Percentiles rank a stretch among this genome's conserved stretches.
These are phyloP conservation scores for Cryptus armator DNA, from an alignment of 2,888 invertebrate genomes.

Conservation along the genomic window DNA sequence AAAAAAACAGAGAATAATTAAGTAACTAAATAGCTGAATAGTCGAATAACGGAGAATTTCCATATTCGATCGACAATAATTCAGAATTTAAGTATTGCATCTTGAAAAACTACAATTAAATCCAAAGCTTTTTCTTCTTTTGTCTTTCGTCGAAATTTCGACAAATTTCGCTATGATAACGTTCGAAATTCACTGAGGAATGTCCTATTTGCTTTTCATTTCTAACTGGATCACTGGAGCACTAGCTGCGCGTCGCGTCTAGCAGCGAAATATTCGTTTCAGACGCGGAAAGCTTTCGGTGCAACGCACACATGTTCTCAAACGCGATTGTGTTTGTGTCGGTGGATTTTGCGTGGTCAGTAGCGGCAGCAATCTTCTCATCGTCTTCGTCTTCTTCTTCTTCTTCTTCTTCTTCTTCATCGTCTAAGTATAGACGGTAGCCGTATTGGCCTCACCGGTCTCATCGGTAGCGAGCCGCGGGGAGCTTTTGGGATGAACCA, in stretches of 20 bases:
- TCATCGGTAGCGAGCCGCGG: slow-evolving; percentile 37
- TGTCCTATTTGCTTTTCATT: slow-evolving; percentile 18
- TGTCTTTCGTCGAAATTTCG: neutral
- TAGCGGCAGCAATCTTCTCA: slow-evolving; percentile 76
- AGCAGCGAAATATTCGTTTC: slow-evolving; percentile 29
- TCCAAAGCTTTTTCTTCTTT: too few relatives aligned
- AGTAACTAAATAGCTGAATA: too few relatives aligned
- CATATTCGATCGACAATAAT: too few relatives aligned
- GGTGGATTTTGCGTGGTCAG: slow-evolving; percentile 77
- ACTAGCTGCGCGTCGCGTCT: slow-evolving; percentile 9
- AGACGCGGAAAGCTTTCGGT: slow-evolving; percentile 20
- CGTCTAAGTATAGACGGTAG: slow-evolving; percentile 84
- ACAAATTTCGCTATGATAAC: neutral
- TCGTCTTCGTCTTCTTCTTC: slow-evolving; percentile 78
- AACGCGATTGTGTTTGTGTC: neutral
- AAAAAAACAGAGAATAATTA: too few relatives aligned
- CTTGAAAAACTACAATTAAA: too few relatives aligned
- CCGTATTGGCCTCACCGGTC: slow-evolving; percentile 80
- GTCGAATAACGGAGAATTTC: too few relatives aligned
- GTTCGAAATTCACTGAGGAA: neutral
- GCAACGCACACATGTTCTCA: slow-evolving; percentile 17
- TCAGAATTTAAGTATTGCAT: too few relatives aligned
- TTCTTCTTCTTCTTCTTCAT: slow-evolving; percentile 76
- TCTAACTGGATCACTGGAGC: slow-evolving; percentile 68
- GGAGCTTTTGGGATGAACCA: slow-evolving; percentile 70